Conservation (phyloP, 2,113 vertebrate species). For the human (Homo sapiens) region GRCh38 chr5:159485001-159485500, state of each 20-base stretch:
- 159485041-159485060: constrained; percentile 70
- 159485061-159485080: constrained; percentile 72
- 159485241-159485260: neutral
- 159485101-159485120: constrained; percentile 14
- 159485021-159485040: constrained; percentile 1
- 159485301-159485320: neutral
- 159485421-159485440: neutral
- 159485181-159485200: constrained; percentile 1
- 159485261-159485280: neutral
- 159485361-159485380: constrained; percentile 20
- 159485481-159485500: neutral
- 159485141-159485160: constrained; percentile 11
- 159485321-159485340: constrained; percentile 27
- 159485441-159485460: neutral
- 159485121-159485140: constrained; percentile 43
- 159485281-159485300: constrained; percentile 6
- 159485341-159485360: neutral
- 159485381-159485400: neutral
- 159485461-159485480: neutral
- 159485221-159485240: constrained; percentile 9
- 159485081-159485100: constrained; percentile 55
- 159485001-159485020: constrained; percentile 60
- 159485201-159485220: neutral
- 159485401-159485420: neutral
- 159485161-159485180: neutral